Base-by-base conservation (phyloP, 2,888 invertebrate species). In the Eledona agricola region DNA sequence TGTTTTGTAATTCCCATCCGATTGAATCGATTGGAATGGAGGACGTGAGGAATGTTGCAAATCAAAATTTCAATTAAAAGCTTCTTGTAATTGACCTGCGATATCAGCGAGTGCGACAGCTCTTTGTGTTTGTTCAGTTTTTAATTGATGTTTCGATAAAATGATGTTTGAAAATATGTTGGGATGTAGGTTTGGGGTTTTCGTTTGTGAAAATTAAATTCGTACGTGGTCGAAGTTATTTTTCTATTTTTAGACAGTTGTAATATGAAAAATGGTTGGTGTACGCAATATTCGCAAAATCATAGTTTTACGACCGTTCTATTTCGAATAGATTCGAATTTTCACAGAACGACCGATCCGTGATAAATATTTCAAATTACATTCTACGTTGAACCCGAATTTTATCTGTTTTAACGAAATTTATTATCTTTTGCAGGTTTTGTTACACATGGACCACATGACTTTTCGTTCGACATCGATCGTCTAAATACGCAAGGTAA, bases 371-470 rank as follows among this genome's bases (percentile, higher is more conserved):
- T 10, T 11, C 38, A 9, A 7, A 15, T 25, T 38, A 26, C 25
- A 38, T 25, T 38, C 26, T 38, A 38, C 25, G 26, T 26, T 5
- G 7, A 20, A 38, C 17, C 12, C 16, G 25, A 17, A 38, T 38
- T 38, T 38, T 9, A 13, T 15, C 25, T 25, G 17, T 25, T 23
- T 37, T 23, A 32, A 32, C 20, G 11, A 7, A 23, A 19, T 46
- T 12, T 19, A 11, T 35, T 25, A 9, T 35, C 16, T 34, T 10
- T 46, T 47, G 23, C 47, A 37, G 47, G 9, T 26, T 26, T 47
- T 11, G 12, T 7, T 23, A 12, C 32, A 13, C 46, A 47, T 47
- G 47, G 47, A 37, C 13, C 29, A 37, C 37, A 47, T 29, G 37
- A 7, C 15, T 47, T 10, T 12, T 1, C n/a, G 19, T 29, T 37